Base-by-base conservation (phyloP, 2,888 invertebrate genomes). In the Rhingia campestris region DNA sequence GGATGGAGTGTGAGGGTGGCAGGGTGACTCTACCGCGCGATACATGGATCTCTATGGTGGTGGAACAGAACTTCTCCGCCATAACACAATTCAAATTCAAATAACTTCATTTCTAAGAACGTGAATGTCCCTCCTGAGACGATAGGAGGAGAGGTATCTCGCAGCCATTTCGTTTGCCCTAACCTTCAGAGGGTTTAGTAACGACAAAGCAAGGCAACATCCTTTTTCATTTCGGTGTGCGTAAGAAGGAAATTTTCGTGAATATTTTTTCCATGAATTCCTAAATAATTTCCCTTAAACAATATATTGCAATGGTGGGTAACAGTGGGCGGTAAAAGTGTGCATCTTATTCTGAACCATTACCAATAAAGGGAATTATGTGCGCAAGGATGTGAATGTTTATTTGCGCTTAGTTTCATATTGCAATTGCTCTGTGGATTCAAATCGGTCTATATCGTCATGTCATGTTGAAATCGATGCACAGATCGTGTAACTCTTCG, bases 41-140 rank as follows among this genome's bases (percentile, higher is more conserved):
- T 54, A 37, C 32, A 45, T 43, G 33, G 35, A 22, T 22, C 22
- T 22, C 22, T 22, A 22, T n/a, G 10, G 30, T 14, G 49, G 49
- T 47, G 37, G 32, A 69, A 43, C 58, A 49, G 56, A 58, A 33
- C 49, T 58, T 64, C 54, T 59, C 41, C 56, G 61, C 63, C 45
- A 58, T 32, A 80, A 80, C 59, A 84, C 84, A 80, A 80, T 84
- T 84, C 84, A 82, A 82, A 82, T 82, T 82, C 82, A 80, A 80
- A 84, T 70, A 75, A 70, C 84, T 84, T 70, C 64, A 84, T 80
- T 84, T 79, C 73, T 49, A 54, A 56, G 61, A 63, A 74, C 66
- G 53, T 66, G 67, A 72, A 79, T 84, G 80, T 80, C 80, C 75
- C 84, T 84, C 80, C 63, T 70, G 84, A 84, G 84, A 84, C 79